Evolutionary conservation across 92 coral and sea anemone species (phyloP), one percentile per base, ranked within the genome.

Genomic region (Parazoanthus atlanticus): DNA sequence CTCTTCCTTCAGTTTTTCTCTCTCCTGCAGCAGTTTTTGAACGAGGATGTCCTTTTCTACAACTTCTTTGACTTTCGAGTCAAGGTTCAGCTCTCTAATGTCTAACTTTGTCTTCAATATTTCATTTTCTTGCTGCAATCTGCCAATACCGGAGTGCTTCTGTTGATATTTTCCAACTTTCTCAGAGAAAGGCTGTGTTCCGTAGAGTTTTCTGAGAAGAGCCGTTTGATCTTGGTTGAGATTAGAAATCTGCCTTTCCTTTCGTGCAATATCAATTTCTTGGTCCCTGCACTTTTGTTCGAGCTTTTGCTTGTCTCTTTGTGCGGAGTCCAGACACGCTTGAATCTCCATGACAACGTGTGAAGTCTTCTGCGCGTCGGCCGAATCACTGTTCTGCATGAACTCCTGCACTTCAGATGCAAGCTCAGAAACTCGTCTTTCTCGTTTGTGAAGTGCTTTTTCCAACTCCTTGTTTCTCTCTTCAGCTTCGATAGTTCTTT

Each of bases 41-140:
- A 93, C 85, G 4, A 78, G 74, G 1, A 46, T 38, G 40, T 91
- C 93, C 77, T 90, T 91, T 71, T 89, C 89, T 17, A 73, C 28
- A 34, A 91, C 67, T 78, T 91, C 95, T 13, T 88, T 80, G 38
- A 81, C 87, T 78, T 91, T 91, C 31, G 52, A 73, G 69, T 93
- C 92, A 70, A 91, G 46, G 79, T 85, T 85, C 36, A 65, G 33
- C 40, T 93, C 94, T 36, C 86, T 82, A 8, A 85, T 84, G 34
- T 40, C 46, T 21, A 91, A 29, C 21, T 81, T 85, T 67, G 89
- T 86, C 76, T 86, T 88, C 23, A 93, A 40, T 33, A 89, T 84
- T 56, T 85, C 78, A 10, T 91, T 80, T 70, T 91, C 92, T 33
- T 93, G 76, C 34, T 70, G 88, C 85, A 56, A 71, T 79, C 26